A percentile compares a stretch with the other conserved stretches of the same genome.
phyloP scores from a whole-genome alignment of 2,113 vertebrate genomes.

The Origma solitaria region DNA sequence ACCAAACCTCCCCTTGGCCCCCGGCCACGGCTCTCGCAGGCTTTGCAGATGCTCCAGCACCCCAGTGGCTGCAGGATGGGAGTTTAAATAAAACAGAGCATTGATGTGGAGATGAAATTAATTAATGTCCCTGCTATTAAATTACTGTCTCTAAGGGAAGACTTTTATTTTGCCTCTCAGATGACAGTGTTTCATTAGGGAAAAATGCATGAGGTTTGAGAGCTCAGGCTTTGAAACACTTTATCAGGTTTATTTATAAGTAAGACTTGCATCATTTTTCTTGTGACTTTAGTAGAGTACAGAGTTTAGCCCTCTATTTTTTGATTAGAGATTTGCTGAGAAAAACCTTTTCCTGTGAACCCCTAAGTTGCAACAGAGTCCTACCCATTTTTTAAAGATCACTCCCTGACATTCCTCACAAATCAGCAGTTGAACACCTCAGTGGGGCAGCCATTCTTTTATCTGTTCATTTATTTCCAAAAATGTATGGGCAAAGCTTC shows the following conservation, averaged over 20 bases:
- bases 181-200: constrained; percentile 4
- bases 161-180: constrained; percentile 18
- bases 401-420: not conserved
- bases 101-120: constrained; percentile 53
- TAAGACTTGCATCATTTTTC: not conserved
- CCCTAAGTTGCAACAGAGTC: not conserved
- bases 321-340: not conserved
- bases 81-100: constrained; percentile 47
- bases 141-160: constrained; percentile 24
- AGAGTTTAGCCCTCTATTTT: not conserved
- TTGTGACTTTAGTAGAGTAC: not conserved
- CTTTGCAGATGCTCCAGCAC: constrained; percentile 35
- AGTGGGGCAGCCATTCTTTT: not conserved
- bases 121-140: constrained; percentile 42
- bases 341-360: not conserved
- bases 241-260: not conserved
- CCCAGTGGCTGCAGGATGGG: constrained; percentile 29
- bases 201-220: not conserved
- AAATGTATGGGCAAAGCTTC: not conserved
- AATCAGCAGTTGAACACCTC: not conserved
- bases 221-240: not conserved
- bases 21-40: not conserved
- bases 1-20: constrained; percentile 2
- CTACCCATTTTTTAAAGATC: not conserved
- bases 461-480: not conserved